Conservation (phyloP, 1,140 invertebrate genomes). For the Drosophila melanogaster region Release_6_plus_ISO1_MT NT_037436.4:8864001-8864500, state of each 20-base stretch:
- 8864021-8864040: conserved; percentile 76
- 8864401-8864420: conserved; percentile 36
- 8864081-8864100: conserved; percentile 78
- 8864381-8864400: conserved; percentile 43
- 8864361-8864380: conserved; percentile 81
- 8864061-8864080: conserved; percentile 32
- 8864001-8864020: conserved; percentile 57
- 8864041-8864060: conserved; percentile 73
- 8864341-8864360: conserved; percentile 61
- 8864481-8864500: conserved; percentile 63
- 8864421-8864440: conserved; percentile 29
- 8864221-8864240: conserved; percentile 80
- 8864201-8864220: conserved; percentile 47
- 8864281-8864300: conserved; percentile 3
- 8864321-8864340: conserved; percentile 60
- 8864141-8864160: conserved; percentile 32
- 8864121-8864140: conserved; percentile 50
- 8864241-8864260: conserved; percentile 76
- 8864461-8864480: conserved; percentile 46
- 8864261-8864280: conserved; percentile 19
- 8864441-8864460: conserved; percentile 9
- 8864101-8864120: conserved; percentile 81
- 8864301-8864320: conserved; percentile 10
- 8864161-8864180: background rate
- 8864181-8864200: background rate